Base-by-base conservation (phyloP, 1,140 invertebrate genomes). In the Achatina immaculata region DNA sequence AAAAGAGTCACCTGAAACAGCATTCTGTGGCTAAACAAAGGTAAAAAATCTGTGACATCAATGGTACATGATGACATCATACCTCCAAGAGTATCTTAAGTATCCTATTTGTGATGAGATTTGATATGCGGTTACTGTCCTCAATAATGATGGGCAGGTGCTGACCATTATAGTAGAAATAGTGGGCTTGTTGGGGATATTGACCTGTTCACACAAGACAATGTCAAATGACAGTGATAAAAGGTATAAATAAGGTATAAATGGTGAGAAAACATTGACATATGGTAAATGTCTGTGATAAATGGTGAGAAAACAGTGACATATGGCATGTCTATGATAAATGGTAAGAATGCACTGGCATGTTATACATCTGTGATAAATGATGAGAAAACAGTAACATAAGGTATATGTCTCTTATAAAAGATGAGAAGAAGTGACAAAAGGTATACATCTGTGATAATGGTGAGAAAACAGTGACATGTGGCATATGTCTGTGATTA, bases 91-190 rank as follows among this genome's bases (percentile, higher is more conserved):
- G 93, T 55, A 95, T 94, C 81, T 92, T 93, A 83, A 94, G 93
- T n/a, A 95, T 92, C 71, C 93, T 88, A 0, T 94, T 93, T 34
- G 92, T 91, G 38, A 95, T 86, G 78, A 93, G 92, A 84, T 95
- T 94, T 0, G 93, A 93, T 4, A 93, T 83, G 68, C 93, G 90
- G 19, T 90, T 81, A 81, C 89, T 90, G 38, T 83, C 81, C 83
- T 91, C 90, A 36, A 91, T 65, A 42, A 90, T 83, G 38, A 91
- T 84, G 1, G 87, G 80, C 24, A 90, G 82, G 58, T 86, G 86
- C n/a, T 83, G 76, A 40, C 85, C 87, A 71, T 85, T 85, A 76
- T 85, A 83, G 81, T 87, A 89, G 34, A 90, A 84, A 71, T 88
- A 79, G 31, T 85, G 85, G 43, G 80, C 34, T 31, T 81, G 83